Conservation (phyloP, 1,140 invertebrate species). For the Caenorhabditis inopinata region DNA sequence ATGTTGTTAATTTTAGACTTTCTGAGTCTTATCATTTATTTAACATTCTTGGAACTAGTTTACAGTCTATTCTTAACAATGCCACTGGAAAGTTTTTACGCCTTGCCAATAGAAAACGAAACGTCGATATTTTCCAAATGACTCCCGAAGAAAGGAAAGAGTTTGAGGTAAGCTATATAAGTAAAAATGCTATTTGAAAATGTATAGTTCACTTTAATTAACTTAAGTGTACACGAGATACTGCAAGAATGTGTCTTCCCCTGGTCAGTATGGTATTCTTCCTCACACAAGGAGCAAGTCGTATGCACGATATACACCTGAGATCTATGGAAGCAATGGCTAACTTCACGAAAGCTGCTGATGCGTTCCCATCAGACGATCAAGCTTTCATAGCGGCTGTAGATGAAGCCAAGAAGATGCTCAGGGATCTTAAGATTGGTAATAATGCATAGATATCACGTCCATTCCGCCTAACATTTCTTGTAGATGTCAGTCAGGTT, state of each 20-base stretch:
- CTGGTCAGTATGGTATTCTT: not conserved
- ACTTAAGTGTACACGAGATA: not conserved
- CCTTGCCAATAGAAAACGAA: not conserved
- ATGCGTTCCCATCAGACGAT: not conserved
- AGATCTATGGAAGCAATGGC: constrained; percentile 5
- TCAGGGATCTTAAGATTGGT: not conserved
- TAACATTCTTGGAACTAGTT: not conserved
- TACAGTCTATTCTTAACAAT: not conserved
- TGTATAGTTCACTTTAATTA: not conserved
- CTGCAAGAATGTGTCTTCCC: not conserved
- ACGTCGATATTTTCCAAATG: not conserved
- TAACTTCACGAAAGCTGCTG: not conserved
- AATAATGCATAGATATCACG: too few species aligned
- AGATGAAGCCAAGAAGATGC: not conserved
- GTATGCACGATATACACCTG: not conserved
- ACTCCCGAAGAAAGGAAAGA: not conserved
- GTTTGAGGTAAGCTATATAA: constrained; percentile 1
- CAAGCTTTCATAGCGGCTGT: not conserved
- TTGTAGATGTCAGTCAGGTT: not conserved
- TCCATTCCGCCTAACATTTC: not conserved
- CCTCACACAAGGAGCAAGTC: not conserved
- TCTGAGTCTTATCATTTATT: too few species aligned
- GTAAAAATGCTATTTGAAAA: too few species aligned
- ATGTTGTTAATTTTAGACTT: not conserved
- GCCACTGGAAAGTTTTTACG: not conserved